Conservation (phyloP, 2,113 vertebrate genomes). For the Prinia subflava region DNA sequence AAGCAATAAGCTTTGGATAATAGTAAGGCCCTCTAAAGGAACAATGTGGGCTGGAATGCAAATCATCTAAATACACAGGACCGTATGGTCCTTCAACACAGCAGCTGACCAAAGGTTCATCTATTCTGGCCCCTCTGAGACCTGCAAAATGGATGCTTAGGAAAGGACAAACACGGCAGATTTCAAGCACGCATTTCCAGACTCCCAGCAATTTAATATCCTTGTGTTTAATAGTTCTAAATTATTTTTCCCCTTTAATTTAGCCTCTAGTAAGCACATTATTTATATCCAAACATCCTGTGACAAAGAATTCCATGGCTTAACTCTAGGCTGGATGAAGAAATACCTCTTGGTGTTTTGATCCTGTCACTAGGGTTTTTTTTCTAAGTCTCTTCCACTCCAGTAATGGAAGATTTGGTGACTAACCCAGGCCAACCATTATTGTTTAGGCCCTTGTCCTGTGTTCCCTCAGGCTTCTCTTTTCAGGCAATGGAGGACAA, state of each 20-base stretch:
- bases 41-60: neutral
- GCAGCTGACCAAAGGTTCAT: neutral
- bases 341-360: neutral
- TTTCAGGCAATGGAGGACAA: neutral
- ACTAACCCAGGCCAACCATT: neutral
- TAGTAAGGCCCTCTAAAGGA: neutral
- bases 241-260: neutral
- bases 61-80: neutral
- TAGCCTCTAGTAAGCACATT: neutral
- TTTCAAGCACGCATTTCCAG: neutral
- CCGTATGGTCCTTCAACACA: accelerated
- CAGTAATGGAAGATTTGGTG: neutral
- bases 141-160: neutral
- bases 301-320: neutral
- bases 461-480: neutral
- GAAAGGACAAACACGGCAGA: neutral
- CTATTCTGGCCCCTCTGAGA: neutral
- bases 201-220: neutral
- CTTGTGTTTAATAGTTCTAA: neutral
- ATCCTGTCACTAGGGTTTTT: neutral
- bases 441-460: neutral
- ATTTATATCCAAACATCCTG: neutral
- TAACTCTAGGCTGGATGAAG: neutral
- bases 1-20: neutral
- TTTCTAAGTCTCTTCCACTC: neutral